Base-by-base conservation (phyloP, 1,140 invertebrate species). In the Apocrypta bakeri region DNA sequence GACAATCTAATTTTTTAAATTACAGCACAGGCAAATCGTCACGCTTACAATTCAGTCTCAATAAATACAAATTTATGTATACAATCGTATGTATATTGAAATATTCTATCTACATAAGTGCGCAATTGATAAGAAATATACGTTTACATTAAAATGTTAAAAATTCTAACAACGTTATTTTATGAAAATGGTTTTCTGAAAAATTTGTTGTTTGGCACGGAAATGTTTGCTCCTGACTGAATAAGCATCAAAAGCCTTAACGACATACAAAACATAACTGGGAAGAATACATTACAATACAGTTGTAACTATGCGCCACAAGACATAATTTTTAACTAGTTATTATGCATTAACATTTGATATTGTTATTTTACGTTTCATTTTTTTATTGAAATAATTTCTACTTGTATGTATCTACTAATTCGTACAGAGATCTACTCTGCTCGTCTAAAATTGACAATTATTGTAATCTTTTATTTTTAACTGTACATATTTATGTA, bases 11-110 rank as follows among this genome's bases (percentile, higher is more conserved):
- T 56, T 79, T 69, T 25, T 56, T 79, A 6, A 66, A 66, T 27
- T 12, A 78, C 1, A n/a, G n/a, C 56, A 78, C 31, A 33, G 56
- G 61, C 17, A 33, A 76, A 78, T 64, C 61, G 31, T 48, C 37
- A 24, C 68, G 48, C 25, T 79, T 69, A 68, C 40, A 79, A 79
- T 69, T 79, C 64, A 79, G 77, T 79, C 77, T 79, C 77, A 42
- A 24, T 71, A 14, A 7, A 71, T 56, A 63, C 42, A 69, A 42
- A 79, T 78, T 66, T 78, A 7, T 24, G 66, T 48, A 68, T 66
- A 77, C 63, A 77, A 66, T 77, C 40, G 37, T n/a, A n/a, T 77
- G 63, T 64, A 63, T 64, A 78, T 14, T 2, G 24, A 40, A 78
- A 21, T 78, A 33, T 14, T 56, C 33, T 80, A 72, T 63, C 11